These are phyloP conservation scores for Syrrhaptes paradoxus DNA, from an alignment of 2,113 vertebrate genomes.

Conservation along the genomic window DNA sequence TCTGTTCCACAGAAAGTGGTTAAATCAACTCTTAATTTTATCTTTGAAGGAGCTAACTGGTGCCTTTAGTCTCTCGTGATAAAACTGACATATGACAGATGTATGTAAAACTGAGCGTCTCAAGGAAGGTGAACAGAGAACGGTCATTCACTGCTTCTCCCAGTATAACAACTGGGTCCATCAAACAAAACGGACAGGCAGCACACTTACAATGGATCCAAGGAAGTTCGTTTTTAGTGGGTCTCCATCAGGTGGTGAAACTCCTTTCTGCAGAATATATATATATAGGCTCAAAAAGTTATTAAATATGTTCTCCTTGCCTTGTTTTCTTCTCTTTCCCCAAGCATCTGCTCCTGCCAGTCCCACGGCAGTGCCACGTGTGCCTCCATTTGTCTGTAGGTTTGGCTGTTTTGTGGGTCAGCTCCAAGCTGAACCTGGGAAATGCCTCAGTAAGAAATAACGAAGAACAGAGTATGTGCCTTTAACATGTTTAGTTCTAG, in stretches of 20 bases:
- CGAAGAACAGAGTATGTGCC: neutral
- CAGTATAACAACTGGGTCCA: neutral
- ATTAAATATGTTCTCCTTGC: neutral
- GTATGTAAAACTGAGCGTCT: neutral
- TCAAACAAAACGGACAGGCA: neutral
- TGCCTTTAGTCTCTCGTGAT: neutral
- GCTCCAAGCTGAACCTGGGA: neutral
- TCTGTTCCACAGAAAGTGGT: neutral
- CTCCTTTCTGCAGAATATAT: neutral
- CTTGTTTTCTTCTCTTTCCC: neutral
- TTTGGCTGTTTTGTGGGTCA: neutral
- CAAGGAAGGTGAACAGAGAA: neutral
- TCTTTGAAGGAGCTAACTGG: neutral
- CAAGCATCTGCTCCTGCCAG: neutral
- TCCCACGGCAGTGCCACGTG: rapidly evolving
- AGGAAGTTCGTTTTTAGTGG: neutral
- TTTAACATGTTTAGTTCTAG: neutral
- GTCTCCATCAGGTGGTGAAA: neutral
- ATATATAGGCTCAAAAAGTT: neutral
- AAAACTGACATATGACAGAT: neutral
- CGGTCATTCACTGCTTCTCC: neutral
- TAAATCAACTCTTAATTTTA: neutral
- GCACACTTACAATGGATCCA: neutral
- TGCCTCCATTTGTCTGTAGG: neutral
- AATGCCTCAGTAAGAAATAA: neutral